These are phyloP conservation scores for Cephonodes hylas DNA, from an alignment of 2,888 invertebrate species.

Conservation along the genomic window DNA sequence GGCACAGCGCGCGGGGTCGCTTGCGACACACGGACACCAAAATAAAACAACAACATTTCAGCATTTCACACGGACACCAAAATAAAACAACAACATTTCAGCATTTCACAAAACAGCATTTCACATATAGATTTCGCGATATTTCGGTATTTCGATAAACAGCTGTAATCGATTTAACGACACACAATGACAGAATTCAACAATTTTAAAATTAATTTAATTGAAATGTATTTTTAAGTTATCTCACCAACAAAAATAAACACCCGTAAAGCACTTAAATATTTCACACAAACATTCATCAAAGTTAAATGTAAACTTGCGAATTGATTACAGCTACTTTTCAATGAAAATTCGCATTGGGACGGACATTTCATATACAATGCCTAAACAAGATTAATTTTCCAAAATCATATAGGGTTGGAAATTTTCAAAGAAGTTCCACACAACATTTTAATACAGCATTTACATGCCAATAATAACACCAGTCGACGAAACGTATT, in stretches of 20 bases:
- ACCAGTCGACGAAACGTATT: no score
- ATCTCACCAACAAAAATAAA: background rate
- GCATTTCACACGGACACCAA: constrained; percentile 26
- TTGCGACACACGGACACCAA: constrained; percentile 35
- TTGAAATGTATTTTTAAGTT: no score
- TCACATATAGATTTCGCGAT: no score
- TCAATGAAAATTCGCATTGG: background rate
- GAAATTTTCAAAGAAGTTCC: no score
- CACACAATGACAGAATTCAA: no score
- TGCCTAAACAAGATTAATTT: background rate
- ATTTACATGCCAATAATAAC: no score
- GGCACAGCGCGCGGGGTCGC: constrained; percentile 27
- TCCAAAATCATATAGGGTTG: no score
- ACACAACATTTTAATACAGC: no score
- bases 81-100: constrained; percentile 29
- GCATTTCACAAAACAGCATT: constrained; percentile 32
- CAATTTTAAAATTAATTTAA: no score
- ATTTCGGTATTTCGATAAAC: no score
- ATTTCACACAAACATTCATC: background rate
- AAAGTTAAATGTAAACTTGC: background rate
- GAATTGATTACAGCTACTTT: background rate
- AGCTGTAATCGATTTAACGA: no score
- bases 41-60: constrained; percentile 29
- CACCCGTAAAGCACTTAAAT: background rate
- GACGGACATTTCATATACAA: background rate